Evolutionary conservation across 2,797 vertebrate species (phyloP), one percentile per base, ranked within the genome.

Genomic region (Sparus aurata): DNA sequence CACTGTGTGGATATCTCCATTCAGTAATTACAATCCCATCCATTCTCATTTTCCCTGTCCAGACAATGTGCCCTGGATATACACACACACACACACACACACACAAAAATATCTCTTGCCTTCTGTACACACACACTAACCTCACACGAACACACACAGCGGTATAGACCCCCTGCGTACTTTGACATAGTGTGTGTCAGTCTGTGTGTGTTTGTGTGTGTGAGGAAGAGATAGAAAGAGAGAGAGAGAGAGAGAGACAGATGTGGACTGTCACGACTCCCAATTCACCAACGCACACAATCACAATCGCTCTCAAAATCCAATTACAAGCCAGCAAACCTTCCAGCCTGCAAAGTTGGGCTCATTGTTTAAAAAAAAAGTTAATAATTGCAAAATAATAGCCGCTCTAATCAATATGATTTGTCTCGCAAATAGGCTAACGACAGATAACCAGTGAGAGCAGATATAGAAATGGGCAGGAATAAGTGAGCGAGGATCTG

Each of bases 1-100:
- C 94, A 93, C 88, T 94, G 92, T 93, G 92, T 94, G 93, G 91
- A 93, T 92, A 93, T 94, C 92, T 92, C 92, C 91, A 92, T 94
- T 94, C 92, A 91, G 92, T 93, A 91, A 94, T 93, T 94, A 91
- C 91, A 89, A 92, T 90, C 87, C 90, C 92, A 93, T 94, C 91
- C 90, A 94, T 94, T 93, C 92, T 93, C 91, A 94, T 94, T 92
- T 85, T 91, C 78, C 85, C 89, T 89, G 92, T 93, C 92, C 91
- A 91, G 85, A 92, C 92, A 93, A 90, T 87, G 89, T 88, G 83
- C 85, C 91, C 89, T 85, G 87, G 82, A 91, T 90, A 87, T 71
- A 91, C 86, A 25, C 25, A 25, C 25, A 25, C 25, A n/a, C n/a
- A n/a, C n/a, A n/a, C n/a, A n/a, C n/a, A 89, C 68, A 87, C 52